Percentiles rank a stretch among this genome's conserved stretches.
phyloP scores from a whole-genome alignment of 2,113 vertebrate species.

The Nothocercus julius region DNA sequence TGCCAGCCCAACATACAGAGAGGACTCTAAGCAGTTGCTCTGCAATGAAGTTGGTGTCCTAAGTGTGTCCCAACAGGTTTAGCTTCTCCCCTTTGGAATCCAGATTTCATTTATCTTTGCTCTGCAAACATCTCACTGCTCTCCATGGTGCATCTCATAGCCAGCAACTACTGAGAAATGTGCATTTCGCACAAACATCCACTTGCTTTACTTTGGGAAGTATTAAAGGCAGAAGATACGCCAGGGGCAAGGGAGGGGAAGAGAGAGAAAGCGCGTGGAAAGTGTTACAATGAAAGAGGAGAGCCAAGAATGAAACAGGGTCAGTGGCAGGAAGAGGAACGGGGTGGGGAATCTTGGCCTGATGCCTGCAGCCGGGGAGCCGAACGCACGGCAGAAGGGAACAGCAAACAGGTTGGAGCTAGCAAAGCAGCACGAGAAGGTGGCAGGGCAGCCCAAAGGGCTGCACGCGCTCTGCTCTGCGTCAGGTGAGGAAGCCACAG shows the following conservation, averaged over 20 bases:
- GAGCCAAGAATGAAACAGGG: neutral
- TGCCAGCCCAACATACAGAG: neutral
- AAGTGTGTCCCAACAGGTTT: neutral
- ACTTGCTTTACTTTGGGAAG: neutral
- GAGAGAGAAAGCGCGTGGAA: neutral
- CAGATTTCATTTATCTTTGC: neutral
- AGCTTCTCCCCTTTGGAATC: neutral
- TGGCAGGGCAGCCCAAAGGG: neutral
- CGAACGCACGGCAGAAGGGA: neutral
- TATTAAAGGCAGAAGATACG: neutral
- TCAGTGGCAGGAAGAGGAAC: neutral
- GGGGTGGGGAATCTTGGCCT: neutral
- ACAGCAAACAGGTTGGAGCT: neutral
- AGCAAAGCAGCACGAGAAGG: neutral
- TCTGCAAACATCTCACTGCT: neutral
- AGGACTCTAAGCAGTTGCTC: neutral
- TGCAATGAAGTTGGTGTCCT: neutral
- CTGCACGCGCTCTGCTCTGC: neutral
- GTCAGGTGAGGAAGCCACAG: neutral
- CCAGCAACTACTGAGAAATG: neutral
- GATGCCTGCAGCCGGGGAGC: neutral
- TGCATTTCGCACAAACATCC: neutral
- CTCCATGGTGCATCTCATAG: neutral
- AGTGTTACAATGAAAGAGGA: neutral
- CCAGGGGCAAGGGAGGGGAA: neutral